phyloP scores from a whole-genome alignment of 2,888 invertebrate species.

The Apodemia zela region DNA sequence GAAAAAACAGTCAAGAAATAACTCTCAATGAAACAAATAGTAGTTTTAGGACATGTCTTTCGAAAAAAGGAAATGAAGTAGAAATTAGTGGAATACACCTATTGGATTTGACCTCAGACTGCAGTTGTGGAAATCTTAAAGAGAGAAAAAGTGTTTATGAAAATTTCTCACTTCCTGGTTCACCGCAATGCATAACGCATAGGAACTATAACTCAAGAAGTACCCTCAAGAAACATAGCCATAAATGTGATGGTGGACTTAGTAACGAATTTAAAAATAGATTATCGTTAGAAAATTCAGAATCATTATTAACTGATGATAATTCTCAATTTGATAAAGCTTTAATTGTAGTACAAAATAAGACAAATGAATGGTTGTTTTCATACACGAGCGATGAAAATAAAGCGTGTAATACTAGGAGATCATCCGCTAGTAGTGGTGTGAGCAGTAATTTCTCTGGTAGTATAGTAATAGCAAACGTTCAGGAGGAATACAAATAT shows the following conservation, averaged over 20 bases:
- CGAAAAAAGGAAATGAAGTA: conserved; percentile 43
- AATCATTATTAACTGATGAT: conserved; percentile 43
- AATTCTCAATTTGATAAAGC: conserved; percentile 53
- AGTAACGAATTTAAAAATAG: conserved; percentile 22
- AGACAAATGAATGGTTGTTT: conserved; percentile 62
- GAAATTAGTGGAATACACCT: conserved; percentile 58
- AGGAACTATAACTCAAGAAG: conserved; percentile 62
- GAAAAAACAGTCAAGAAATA: conserved; percentile 34
- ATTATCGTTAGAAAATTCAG: conserved; percentile 20
- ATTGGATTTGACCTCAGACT: conserved; percentile 47
- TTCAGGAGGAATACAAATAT: conserved; percentile 88
- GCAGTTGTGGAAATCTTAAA: conserved; percentile 32
- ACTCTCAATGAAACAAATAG: conserved; percentile 37
- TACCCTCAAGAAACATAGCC: conserved; percentile 46
- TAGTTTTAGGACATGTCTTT: conserved; percentile 59
- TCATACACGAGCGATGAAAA: conserved; percentile 42
- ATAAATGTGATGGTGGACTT: conserved; percentile 24
- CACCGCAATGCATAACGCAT: conserved; percentile 61
- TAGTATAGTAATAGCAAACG: conserved; percentile 74
- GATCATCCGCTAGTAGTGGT: conserved; percentile 70
- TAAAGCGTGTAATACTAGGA: conserved; percentile 55
- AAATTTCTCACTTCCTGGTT: conserved; percentile 68
- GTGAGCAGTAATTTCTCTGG: conserved; percentile 66
- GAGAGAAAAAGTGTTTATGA: conserved; percentile 56
- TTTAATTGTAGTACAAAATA: conserved; percentile 59